A percentile compares a stretch with the other conserved stretches of the same genome.
phyloP scores from a whole-genome alignment of 2,797 vertebrate species.

The Poeciliopsis gracilis region DNA sequence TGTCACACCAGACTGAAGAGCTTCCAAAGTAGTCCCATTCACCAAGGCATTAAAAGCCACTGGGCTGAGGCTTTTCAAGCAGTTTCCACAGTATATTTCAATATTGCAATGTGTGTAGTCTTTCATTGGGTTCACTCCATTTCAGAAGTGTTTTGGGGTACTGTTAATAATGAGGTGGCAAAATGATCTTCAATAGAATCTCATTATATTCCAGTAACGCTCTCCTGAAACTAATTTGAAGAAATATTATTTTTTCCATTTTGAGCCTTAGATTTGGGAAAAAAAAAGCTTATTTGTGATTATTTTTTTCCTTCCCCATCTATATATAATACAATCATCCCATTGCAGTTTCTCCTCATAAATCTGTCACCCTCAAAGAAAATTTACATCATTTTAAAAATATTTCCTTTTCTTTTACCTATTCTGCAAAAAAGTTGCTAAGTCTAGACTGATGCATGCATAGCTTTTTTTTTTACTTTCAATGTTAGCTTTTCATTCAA shows the following conservation, averaged over 20 bases:
- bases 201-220: conserved; percentile 9
- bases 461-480: background rate
- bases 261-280: conserved; percentile 1
- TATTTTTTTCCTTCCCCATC: background rate
- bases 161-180: background rate
- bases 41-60: conserved; percentile 16
- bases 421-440: background rate
- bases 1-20: conserved; percentile 35
- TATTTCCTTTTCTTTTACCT: background rate
- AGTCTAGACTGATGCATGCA: background rate
- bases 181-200: background rate
- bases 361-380: background rate
- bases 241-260: conserved; percentile 19
- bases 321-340: conserved; percentile 12
- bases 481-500: background rate
- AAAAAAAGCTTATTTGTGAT: conserved; percentile 4
- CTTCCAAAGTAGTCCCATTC: conserved; percentile 31
- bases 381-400: background rate
- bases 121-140: conserved; percentile 12
- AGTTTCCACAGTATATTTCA: conserved; percentile 11
- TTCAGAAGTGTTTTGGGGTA: background rate
- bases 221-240: conserved; percentile 6
- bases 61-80: conserved; percentile 12
- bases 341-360: background rate
- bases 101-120: background rate